Evolutionary conservation across 1,140 invertebrate genomes (phyloP).

Genomic region (Bemisia tabaci): DNA sequence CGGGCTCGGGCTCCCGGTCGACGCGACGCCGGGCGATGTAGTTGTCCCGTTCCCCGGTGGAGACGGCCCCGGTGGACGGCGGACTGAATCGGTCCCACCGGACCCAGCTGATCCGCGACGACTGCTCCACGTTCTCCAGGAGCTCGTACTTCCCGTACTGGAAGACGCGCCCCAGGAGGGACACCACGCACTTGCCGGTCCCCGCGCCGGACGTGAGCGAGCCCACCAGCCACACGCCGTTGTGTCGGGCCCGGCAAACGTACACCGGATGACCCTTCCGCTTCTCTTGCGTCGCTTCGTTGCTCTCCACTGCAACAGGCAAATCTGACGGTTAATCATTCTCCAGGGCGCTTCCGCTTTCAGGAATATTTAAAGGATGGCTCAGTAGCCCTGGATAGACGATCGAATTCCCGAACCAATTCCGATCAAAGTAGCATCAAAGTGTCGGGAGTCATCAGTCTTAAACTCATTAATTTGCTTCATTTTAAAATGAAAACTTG

Average conservation of each 20-base stretch:
- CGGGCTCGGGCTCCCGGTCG: constrained; percentile 1
- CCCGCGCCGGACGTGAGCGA: constrained; percentile 36
- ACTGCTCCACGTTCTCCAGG: constrained; percentile 57
- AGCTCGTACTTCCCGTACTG: constrained; percentile 52
- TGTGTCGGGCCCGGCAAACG: constrained; percentile 53
- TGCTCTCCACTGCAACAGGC: background rate
- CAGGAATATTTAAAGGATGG: too few relatives aligned
- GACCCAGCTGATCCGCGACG: constrained; percentile 56
- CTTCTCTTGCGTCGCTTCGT: background rate
- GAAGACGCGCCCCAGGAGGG: constrained; percentile 40
- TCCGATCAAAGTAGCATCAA: too few relatives aligned
- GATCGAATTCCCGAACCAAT: too few relatives aligned
- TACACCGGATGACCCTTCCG: constrained; percentile 39
- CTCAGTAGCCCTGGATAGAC: too few relatives aligned
- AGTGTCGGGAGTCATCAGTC: too few relatives aligned
- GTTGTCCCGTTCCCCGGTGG: constrained; percentile 27
- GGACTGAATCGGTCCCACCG: constrained; percentile 49
- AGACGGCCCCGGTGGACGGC: constrained; percentile 47
- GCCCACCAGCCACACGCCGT: constrained; percentile 54
- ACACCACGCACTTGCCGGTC: constrained; percentile 30
- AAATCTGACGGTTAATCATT: too few relatives aligned
- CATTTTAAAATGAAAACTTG: too few relatives aligned
- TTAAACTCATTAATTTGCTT: too few relatives aligned
- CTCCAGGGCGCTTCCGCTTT: too few relatives aligned
- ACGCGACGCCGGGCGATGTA: constrained; percentile 15